Base-by-base conservation (phyloP, 2,888 invertebrate genomes). In the Caenorhabditis doughertyi region DNA sequence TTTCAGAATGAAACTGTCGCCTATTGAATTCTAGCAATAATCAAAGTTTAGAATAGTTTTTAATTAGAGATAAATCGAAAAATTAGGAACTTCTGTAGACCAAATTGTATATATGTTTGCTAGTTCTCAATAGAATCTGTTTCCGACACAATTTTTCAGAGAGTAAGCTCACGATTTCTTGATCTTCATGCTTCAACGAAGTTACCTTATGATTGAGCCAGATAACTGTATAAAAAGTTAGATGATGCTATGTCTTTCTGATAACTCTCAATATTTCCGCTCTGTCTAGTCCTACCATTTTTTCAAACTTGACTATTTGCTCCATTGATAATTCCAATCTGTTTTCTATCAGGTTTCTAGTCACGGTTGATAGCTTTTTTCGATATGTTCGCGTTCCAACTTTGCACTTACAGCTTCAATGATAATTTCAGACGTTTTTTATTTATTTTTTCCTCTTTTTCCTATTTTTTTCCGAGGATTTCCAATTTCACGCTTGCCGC, bases 401-500 rank as follows among this genome's bases (percentile, higher is more conserved):
- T 9, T 11, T 35, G 60, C 23, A 60, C 60, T 60, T 60, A n/a
- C 23, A 60, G 60, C 42, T 60, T 8, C 42, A 60, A 18, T 60
- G 16, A 7, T n/a, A 7, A 42, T 42, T 18, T 25, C 23, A 13
- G 1, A 9, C 13, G 0, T 39, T 42, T 56, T 56, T 21, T 56
- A 18, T 18, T 21, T 56, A 21, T 18, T n/a, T n/a, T n/a, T n/a
- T n/a, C n/a, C n/a, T n/a, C n/a, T n/a, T n/a, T n/a, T n/a, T n/a
- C n/a, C n/a, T n/a, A n/a, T n/a, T 60, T 60, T 60, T 60, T 39
- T 18, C 18, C 8, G 13, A 47, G 3, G 3, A 2, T 58, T 23
- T 55, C 32, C 64, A 47, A 65, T 65, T 65, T 51, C 65, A 47
- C 60, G 49, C 39, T 55, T 11, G 11, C 3, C 27, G 53, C 39